A percentile compares a stretch with the other conserved stretches of the same genome.
phyloP scores from a whole-genome alignment of 2,113 vertebrate species.

The Rissa tridactyla region DNA sequence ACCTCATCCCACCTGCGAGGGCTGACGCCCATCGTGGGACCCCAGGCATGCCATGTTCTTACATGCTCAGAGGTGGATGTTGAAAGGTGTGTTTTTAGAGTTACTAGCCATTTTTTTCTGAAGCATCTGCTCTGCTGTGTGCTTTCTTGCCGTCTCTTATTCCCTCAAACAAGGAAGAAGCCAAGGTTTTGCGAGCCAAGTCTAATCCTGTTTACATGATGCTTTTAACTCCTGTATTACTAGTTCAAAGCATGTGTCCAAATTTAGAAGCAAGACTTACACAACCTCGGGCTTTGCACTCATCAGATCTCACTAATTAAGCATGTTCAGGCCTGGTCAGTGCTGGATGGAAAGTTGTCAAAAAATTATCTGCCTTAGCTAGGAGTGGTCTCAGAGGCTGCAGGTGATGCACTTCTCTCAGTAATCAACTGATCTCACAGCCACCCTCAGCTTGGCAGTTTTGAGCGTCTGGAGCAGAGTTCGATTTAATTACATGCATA shows the following conservation, averaged over 20 bases:
- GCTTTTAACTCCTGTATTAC: constrained; percentile 39
- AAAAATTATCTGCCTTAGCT: not conserved
- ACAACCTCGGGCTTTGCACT: constrained; percentile 28
- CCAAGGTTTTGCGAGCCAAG: constrained; percentile 13
- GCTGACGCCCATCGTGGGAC: rapidly evolving
- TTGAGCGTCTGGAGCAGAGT: rapidly evolving
- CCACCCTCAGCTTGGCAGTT: not conserved
- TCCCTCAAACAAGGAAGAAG: not conserved
- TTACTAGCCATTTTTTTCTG: not conserved
- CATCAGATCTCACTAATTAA: constrained; percentile 43
- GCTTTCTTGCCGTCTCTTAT: not conserved
- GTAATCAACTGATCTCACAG: not conserved
- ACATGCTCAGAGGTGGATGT: not conserved
- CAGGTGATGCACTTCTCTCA: not conserved
- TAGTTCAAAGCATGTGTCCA: constrained; percentile 50
- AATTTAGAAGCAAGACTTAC: constrained; percentile 42
- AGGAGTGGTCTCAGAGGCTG: not conserved
- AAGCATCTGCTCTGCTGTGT: not conserved
- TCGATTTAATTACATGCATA: not conserved
- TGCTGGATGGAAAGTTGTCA: not conserved
- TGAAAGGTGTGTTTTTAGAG: not conserved
- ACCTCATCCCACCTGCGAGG: not conserved
- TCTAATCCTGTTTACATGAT: constrained; percentile 39
- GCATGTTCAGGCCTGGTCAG: constrained; percentile 55
- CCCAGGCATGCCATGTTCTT: not conserved